These are phyloP conservation scores for Drosophila diplacantha DNA, from an alignment of 2,888 invertebrate genomes.

Conservation along the genomic window DNA sequence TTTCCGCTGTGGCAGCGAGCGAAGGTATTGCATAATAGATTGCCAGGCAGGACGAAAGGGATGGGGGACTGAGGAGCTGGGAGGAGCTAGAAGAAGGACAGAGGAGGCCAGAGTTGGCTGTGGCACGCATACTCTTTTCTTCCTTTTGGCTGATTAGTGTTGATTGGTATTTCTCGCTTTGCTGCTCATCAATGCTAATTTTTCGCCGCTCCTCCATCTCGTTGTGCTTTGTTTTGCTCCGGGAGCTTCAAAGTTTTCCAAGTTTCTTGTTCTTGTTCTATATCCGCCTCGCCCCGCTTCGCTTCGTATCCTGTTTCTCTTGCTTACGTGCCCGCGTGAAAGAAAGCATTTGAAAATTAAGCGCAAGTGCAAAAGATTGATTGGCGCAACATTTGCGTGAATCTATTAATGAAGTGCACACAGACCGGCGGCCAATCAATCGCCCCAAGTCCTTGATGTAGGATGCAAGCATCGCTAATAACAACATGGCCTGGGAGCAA, in stretches of 20 bases:
- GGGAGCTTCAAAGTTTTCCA: conserved; percentile 40
- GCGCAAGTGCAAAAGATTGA: conserved; percentile 63
- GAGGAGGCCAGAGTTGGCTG: not conserved
- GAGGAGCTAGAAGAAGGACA: not conserved
- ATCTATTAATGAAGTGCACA: conserved; percentile 56
- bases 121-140: conserved; percentile 50
- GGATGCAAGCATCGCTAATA: conserved; percentile 37
- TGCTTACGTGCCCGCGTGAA: conserved; percentile 26
- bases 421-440: conserved; percentile 37
- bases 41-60: conserved; percentile 31
- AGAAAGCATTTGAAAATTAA: conserved; percentile 48
- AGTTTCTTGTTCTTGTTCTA: conserved; percentile 25
- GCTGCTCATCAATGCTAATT: conserved; percentile 73
- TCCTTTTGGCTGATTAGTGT: conserved; percentile 67
- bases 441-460: not conserved
- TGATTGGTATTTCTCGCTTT: conserved; percentile 74
- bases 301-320: conserved; percentile 30
- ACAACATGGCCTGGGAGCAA: conserved; percentile 35
- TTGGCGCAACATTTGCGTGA: conserved; percentile 55
- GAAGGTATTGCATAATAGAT: conserved; percentile 55
- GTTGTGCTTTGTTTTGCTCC: conserved; percentile 22
- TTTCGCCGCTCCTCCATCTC: conserved; percentile 35
- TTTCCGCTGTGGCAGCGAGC: conserved; percentile 55
- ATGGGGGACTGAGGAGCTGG: not conserved
- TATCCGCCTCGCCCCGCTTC: conserved; percentile 5